A percentile compares a stretch with the other conserved stretches of the same genome.
phyloP scores from a whole-genome alignment of 2,888 invertebrate genomes.

The Megamerina dolium region DNA sequence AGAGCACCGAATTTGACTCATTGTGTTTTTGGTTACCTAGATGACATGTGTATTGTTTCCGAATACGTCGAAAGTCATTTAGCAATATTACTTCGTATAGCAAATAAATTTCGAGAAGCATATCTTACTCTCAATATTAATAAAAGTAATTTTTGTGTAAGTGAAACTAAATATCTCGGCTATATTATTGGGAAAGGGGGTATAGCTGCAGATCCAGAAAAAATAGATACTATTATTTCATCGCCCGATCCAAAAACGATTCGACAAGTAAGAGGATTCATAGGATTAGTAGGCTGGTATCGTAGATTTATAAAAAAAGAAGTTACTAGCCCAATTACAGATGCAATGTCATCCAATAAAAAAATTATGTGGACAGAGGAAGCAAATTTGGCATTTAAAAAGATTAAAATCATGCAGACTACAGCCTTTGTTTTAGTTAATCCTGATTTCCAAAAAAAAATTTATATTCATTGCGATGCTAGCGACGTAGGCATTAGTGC shows the following conservation, averaged over 20 bases:
- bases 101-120: conserved; percentile 10
- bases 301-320: conserved; percentile 21
- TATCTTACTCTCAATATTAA: conserved; percentile 18
- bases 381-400: conserved; percentile 11
- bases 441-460: conserved; percentile 14
- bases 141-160: conserved; percentile 19
- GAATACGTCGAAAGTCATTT: conserved; percentile 15
- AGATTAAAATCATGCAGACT: conserved; percentile 9
- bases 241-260: conserved; percentile 19
- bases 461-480: conserved; percentile 19
- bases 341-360: conserved; percentile 7
- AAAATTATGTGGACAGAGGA: conserved; percentile 11
- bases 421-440: conserved; percentile 13
- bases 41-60: conserved; percentile 8
- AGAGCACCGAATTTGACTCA: conserved; percentile 15
- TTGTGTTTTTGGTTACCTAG: conserved; percentile 16
- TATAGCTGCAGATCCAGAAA: conserved; percentile 14
- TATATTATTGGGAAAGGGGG: conserved; percentile 17
- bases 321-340: conserved; percentile 1
- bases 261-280: conserved; percentile 21
- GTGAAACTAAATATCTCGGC: conserved; percentile 14
- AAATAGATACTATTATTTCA: conserved; percentile 11
- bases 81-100: conserved; percentile 12
- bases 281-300: conserved; percentile 24
- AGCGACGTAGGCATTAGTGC: conserved; percentile 14